phyloP scores from a whole-genome alignment of 2,797 vertebrate genomes.

The Brotula barbata region DNA sequence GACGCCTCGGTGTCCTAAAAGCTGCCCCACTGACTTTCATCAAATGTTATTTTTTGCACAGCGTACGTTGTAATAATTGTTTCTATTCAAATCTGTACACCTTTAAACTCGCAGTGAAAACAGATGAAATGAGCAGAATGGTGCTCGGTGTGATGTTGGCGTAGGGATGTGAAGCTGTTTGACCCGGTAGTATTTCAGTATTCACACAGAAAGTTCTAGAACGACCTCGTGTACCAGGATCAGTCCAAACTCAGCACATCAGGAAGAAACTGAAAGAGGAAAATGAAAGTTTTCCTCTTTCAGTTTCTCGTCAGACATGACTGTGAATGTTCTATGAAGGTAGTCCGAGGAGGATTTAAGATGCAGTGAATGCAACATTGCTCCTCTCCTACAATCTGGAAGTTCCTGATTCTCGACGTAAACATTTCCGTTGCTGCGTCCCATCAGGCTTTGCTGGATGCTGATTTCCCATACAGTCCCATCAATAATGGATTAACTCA shows the following conservation, averaged over 20 bases:
- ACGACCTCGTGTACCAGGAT: neutral
- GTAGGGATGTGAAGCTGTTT: slow-evolving; percentile 16
- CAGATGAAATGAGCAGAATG: slow-evolving; percentile 24
- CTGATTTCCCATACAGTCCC: too few species aligned
- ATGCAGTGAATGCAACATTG: neutral
- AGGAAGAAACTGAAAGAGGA: slow-evolving; percentile 1
- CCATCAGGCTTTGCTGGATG: neutral
- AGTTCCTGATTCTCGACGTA: neutral
- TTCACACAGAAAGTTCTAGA: too few species aligned
- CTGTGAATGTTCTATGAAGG: slow-evolving; percentile 10
- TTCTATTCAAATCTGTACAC: neutral
- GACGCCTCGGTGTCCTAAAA: neutral
- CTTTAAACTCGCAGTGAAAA: too few species aligned
- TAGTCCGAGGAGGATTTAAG: slow-evolving; percentile 19
- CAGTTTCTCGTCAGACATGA: slow-evolving; percentile 6
- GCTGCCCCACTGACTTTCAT: neutral
- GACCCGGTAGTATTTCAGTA: neutral
- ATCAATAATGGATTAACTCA: too few species aligned
- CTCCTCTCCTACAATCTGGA: neutral
- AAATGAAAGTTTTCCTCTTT: slow-evolving; percentile 7
- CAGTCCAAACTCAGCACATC: neutral
- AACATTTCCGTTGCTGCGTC: neutral
- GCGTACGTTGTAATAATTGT: neutral
- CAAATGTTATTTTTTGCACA: neutral
- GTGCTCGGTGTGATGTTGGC: slow-evolving; percentile 15